Conservation (phyloP, 1,140 invertebrate species). For the Dryas iulia region DNA sequence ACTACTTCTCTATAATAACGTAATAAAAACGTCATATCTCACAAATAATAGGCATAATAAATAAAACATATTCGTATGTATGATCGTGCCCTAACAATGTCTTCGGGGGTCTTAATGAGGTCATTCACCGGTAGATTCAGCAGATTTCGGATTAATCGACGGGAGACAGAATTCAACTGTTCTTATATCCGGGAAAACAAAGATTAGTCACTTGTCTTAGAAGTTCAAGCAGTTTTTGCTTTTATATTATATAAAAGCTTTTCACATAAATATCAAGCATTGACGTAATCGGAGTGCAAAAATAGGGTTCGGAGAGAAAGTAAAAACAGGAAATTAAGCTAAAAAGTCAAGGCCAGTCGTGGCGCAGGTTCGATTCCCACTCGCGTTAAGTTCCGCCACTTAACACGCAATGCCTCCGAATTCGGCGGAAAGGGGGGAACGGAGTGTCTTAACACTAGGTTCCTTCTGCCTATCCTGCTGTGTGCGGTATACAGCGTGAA, state of each 20-base stretch:
- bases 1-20: neutral
- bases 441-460: no score
- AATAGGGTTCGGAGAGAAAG: no score
- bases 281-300: no score
- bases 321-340: neutral
- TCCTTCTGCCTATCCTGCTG: no score
- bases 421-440: no score
- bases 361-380: no score
- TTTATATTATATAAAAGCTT: neutral
- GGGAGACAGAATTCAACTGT: constrained; percentile 48
- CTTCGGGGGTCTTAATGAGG: constrained; percentile 39
- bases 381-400: no score
- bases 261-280: neutral
- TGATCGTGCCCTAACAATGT: constrained; percentile 1
- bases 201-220: constrained; percentile 3
- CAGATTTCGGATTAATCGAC: constrained; percentile 59
- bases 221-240: neutral
- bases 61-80: neutral
- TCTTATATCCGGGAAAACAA: constrained; percentile 1
- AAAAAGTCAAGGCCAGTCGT: no score
- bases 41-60: neutral
- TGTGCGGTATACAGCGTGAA: no score
- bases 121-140: constrained; percentile 49
- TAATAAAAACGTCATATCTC: neutral
- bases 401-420: no score